These are phyloP conservation scores for Apotomis turbidana DNA, from an alignment of 2,888 invertebrate genomes.

Conservation along the genomic window DNA sequence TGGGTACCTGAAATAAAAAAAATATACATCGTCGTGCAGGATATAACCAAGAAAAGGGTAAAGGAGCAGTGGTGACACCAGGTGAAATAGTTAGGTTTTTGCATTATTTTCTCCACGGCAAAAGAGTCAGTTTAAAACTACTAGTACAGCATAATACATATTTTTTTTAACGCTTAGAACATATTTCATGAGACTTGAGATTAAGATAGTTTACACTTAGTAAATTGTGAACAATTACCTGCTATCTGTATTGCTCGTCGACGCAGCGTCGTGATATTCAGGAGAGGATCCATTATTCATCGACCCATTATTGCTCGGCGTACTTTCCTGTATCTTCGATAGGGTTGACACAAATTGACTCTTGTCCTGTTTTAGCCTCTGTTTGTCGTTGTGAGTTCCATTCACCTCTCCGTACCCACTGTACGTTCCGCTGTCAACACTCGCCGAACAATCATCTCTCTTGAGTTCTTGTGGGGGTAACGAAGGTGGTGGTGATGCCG, in stretches of 20 bases:
- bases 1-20: constrained; percentile 65
- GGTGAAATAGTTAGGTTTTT: no score
- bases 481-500: constrained; percentile 86
- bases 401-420: constrained; percentile 78
- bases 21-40: not conserved
- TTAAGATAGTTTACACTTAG: no score
- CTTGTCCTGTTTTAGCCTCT: constrained; percentile 73
- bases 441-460: constrained; percentile 78
- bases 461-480: constrained; percentile 63
- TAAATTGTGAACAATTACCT: constrained; percentile 62
- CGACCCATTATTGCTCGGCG: constrained; percentile 70
- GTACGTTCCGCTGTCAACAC: constrained; percentile 76
- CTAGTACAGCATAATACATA: no score
- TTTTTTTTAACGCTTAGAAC: no score
- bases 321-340: constrained; percentile 86
- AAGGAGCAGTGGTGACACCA: no score
- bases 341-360: constrained; percentile 84
- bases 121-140: no score
- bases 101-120: no score
- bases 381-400: constrained; percentile 68
- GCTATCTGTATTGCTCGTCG: constrained; percentile 72
- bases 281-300: constrained; percentile 76
- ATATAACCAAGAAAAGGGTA: no score
- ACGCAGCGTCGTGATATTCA: constrained; percentile 64
- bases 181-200: no score